phyloP scores from a whole-genome alignment of 1,140 invertebrate genomes.

The Rhopalosiphum padi region DNA sequence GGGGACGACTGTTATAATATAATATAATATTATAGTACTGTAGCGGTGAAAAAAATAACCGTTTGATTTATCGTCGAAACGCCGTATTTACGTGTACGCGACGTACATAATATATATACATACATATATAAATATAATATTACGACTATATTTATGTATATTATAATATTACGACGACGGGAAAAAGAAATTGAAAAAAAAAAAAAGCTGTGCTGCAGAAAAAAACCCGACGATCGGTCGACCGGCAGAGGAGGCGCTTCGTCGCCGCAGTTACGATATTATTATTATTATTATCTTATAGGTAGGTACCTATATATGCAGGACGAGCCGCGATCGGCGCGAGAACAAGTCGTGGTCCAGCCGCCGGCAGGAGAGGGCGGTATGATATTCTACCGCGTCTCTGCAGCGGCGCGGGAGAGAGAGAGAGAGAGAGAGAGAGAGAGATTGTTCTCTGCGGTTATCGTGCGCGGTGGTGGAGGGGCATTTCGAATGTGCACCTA shows the following conservation, averaged over 20 bases:
- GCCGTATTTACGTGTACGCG: constrained; percentile 36
- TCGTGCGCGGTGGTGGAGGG: not conserved
- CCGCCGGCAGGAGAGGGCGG: not conserved
- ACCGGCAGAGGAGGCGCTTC: not conserved
- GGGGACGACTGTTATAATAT: not conserved
- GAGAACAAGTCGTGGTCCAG: not conserved
- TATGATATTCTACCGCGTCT: not conserved
- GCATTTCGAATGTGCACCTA: not conserved
- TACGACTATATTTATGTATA: not conserved
- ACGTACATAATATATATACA: not conserved
- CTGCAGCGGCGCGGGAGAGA: too few relatives aligned
- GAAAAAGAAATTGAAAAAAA: not conserved
- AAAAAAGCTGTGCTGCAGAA: not conserved
- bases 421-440: not conserved
- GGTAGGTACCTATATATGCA: not conserved
- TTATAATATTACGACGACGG: not conserved
- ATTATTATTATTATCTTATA: not conserved
- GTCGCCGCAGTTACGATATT: not conserved
- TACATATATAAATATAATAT: not conserved
- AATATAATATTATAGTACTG: not conserved
- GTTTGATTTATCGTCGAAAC: constrained; percentile 47
- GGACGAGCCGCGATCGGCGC: not conserved
- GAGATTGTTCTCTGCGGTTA: not conserved
- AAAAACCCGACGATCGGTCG: not conserved
- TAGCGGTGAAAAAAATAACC: not conserved